Conservation (phyloP, 1,140 invertebrate genomes). For the Pygmarrhopalites habei region DNA sequence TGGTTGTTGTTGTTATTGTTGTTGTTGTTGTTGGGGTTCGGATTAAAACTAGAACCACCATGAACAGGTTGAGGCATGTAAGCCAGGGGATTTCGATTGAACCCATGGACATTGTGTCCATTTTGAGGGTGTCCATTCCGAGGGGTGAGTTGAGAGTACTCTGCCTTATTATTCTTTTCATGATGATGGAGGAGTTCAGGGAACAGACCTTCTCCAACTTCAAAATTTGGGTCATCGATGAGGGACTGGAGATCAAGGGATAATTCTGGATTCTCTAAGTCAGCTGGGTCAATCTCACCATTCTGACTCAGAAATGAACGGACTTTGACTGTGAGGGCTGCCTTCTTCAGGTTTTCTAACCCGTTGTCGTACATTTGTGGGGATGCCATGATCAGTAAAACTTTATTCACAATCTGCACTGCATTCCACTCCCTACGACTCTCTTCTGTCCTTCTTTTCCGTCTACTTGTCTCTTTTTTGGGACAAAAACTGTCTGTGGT, state of each 20-base stretch:
- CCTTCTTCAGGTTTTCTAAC: constrained; percentile 41
- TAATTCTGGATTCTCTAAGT: constrained; percentile 80
- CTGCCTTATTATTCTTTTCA: constrained; percentile 39
- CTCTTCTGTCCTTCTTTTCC: no score
- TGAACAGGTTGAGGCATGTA: constrained; percentile 88
- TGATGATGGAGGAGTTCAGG: constrained; percentile 61
- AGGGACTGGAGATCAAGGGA: constrained; percentile 78
- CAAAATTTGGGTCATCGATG: constrained; percentile 66
- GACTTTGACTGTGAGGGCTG: constrained; percentile 40
- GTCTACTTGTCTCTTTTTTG: no score
- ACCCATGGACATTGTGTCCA: constrained; percentile 42
- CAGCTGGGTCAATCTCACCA: constrained; percentile 61
- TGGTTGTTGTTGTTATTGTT: constrained; percentile 44
- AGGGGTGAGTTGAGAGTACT: constrained; percentile 22
- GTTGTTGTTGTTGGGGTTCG: no score
- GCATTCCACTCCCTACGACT: not conserved
- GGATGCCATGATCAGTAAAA: constrained; percentile 14
- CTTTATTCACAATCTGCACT: not conserved
- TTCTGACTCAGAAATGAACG: constrained; percentile 38
- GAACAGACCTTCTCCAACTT: constrained; percentile 73
- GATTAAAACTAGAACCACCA: constrained; percentile 60
- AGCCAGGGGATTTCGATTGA: constrained; percentile 57
- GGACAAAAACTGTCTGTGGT: no score
- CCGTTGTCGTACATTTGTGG: constrained; percentile 43
- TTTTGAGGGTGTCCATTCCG: constrained; percentile 20